Evolutionary conservation across 2,888 invertebrate species (phyloP), one percentile per base, ranked within the genome.

Genomic region (Diarsia mendica): DNA sequence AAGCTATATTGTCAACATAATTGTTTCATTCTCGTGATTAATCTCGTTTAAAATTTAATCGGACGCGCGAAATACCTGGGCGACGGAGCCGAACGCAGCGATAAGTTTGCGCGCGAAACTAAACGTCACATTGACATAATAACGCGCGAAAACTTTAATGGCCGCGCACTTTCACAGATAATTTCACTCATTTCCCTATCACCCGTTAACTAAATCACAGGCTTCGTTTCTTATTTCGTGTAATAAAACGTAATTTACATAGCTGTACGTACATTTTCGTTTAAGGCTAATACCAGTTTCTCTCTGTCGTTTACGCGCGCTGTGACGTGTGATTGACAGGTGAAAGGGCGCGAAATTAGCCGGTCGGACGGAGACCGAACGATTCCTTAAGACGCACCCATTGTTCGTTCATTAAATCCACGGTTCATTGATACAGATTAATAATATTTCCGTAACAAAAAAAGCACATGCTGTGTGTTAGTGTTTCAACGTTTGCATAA

Each of bases 281-380:
- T 86, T 83, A 82, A 83, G 69, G 86, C 87, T 88, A 83, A 85
- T 87, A 87, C 87, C 90, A 85, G 87, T 89, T 91, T 89, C 89
- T 88, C 84, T 89, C 89, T 90, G 90, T 90, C 89, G 93, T 94
- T 94, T 93, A 90, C 91, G 88, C 90, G 88, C 89, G 91, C 87
- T 87, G 84, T 92, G 95, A 95, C 95, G 91, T 85, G 86, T 95
- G 96, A 96, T 95, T 95, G 96, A 96, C 96, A 92, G 94, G 94
- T 93, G 94, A 96, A 96, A 96, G 95, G 93, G 95, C 94, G 94
- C 93, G 93, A 95, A 94, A 96, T 95, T 95, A 95, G 94, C 92
- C 87, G 90, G 80, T 87, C 85, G 86, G 87, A 87, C 87, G 90
- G 87, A 80, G 88, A 85, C 80, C 88, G 77, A 83, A 73, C 75